Percentiles rank a stretch among this genome's conserved stretches.
Conservation (phyloP, 2,113 vertebrate species). For the Actenoides hombroni region DNA sequence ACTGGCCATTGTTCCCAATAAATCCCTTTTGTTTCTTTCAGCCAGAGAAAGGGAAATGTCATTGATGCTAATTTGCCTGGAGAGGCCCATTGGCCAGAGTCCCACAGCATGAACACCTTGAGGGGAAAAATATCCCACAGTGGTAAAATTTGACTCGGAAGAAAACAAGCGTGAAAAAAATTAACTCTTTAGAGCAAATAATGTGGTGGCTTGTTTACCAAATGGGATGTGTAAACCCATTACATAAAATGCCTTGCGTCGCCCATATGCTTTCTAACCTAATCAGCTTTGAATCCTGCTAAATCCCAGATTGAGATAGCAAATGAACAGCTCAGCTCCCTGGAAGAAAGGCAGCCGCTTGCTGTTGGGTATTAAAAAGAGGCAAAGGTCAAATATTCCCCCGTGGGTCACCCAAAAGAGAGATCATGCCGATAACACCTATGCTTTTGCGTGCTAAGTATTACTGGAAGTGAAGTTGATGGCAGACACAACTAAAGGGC, state of each 20-base stretch:
- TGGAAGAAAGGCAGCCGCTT: slow-evolving; percentile 70
- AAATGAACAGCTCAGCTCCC: slow-evolving; percentile 79
- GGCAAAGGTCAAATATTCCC: slow-evolving; percentile 52
- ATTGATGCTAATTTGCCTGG: neutral
- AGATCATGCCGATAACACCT: slow-evolving; percentile 16
- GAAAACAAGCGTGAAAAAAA: neutral
- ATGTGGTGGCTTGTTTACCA: slow-evolving; percentile 36
- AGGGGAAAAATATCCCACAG: neutral
- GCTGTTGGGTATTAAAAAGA: slow-evolving; percentile 28
- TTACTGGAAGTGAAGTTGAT: slow-evolving; percentile 3
- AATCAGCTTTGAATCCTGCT: slow-evolving; percentile 88
- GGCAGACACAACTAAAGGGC: neutral
- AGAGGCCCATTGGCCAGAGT: neutral
- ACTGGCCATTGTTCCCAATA: neutral
- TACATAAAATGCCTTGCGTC: slow-evolving; percentile 84
- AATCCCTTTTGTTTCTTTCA: neutral
- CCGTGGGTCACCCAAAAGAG: slow-evolving; percentile 41
- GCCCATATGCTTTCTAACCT: slow-evolving; percentile 82
- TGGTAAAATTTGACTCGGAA: neutral
- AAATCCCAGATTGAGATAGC: slow-evolving; percentile 87
- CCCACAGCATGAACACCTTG: neutral
- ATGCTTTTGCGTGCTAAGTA: neutral
- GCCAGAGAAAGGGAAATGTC: neutral
- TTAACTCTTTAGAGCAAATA: neutral
- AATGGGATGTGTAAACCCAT: slow-evolving; percentile 81